Evolutionary conservation across 2,113 vertebrate genomes (phyloP).

Genomic region (Pseudorhombus dupliciocellatus): DNA sequence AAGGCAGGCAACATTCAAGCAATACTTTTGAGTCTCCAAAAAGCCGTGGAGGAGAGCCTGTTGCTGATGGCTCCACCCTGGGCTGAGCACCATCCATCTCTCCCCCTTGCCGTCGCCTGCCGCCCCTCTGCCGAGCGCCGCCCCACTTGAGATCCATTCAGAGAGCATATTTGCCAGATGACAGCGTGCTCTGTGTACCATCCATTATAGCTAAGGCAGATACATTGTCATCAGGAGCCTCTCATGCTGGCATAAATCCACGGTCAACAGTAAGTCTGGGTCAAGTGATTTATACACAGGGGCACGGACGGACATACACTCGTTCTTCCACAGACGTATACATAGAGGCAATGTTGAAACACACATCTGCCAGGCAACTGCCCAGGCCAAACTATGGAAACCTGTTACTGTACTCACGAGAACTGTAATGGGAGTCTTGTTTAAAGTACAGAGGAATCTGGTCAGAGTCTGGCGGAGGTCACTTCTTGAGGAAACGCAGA

Average conservation of each 20-base stretch:
- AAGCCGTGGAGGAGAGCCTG: constrained; percentile 55
- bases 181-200: constrained; percentile 70
- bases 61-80: constrained; percentile 72
- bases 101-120: constrained; percentile 36
- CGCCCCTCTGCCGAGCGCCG: constrained; percentile 46
- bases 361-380: constrained; percentile 51
- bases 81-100: constrained; percentile 74
- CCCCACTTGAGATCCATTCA: constrained; percentile 70
- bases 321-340: constrained; percentile 35
- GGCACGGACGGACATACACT: constrained; percentile 44
- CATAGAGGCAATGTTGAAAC: constrained; percentile 43
- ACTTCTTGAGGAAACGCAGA: constrained; percentile 76
- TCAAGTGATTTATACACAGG: constrained; percentile 80
- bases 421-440: constrained; percentile 75
- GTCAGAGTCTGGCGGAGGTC: constrained; percentile 66
- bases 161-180: constrained; percentile 75
- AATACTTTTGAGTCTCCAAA: constrained; percentile 54
- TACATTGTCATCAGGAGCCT: constrained; percentile 71
- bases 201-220: constrained; percentile 66
- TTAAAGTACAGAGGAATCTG: constrained; percentile 77
- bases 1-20: constrained; percentile 54
- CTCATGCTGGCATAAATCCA: constrained; percentile 67
- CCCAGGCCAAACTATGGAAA: constrained; percentile 53
- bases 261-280: constrained; percentile 73
- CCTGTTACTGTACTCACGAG: constrained; percentile 73